Conservation (phyloP, 1,140 invertebrate species). For the Delia radicum region DNA sequence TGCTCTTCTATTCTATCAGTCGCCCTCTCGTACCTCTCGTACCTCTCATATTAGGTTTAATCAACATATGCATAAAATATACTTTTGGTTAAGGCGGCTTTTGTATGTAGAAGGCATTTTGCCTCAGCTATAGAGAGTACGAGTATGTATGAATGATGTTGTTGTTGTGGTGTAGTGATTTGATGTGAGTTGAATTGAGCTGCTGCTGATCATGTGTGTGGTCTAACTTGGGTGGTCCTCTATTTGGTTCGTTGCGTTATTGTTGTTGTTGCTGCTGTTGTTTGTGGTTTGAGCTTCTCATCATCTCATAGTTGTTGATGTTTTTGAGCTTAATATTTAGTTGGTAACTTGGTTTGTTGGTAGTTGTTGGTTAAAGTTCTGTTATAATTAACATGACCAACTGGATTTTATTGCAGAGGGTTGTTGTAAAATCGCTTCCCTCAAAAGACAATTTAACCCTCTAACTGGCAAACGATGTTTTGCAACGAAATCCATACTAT, state of each 20-base stretch:
- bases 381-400: neutral
- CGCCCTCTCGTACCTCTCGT: neutral
- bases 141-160: neutral
- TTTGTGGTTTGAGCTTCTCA: neutral
- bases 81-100: neutral
- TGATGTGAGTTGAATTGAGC: neutral
- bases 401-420: neutral
- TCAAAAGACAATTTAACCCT: too few relatives aligned
- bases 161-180: slow-evolving; percentile 1
- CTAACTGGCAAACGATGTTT: too few relatives aligned
- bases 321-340: neutral
- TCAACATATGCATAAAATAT: neutral
- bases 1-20: neutral
- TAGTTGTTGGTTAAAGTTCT: neutral
- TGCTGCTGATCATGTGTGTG: neutral
- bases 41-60: neutral
- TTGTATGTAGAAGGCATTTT: neutral
- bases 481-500: too few relatives aligned
- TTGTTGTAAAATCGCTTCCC: too few relatives aligned
- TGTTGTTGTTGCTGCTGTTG: neutral
- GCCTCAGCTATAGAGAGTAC: neutral
- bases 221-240: slow-evolving; percentile 12
- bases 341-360: neutral
- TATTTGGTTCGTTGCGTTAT: slow-evolving; percentile 1
- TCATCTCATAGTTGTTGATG: neutral